Percentiles rank a stretch among this genome's conserved stretches.
Evolutionary conservation across 2,888 invertebrate species (phyloP).

Genomic region (Eurytoma adleriae): DNA sequence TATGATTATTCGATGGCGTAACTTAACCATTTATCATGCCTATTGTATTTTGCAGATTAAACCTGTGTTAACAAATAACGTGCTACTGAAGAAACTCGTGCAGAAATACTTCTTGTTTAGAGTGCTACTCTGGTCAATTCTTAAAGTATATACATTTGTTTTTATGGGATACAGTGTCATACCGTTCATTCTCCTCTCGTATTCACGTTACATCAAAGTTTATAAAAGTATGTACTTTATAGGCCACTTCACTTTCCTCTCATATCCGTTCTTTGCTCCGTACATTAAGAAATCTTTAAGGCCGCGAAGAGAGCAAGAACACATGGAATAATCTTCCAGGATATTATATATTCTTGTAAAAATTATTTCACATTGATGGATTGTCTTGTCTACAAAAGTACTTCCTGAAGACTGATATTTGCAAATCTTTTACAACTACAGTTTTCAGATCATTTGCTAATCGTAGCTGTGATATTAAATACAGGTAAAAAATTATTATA

Average conservation of each 20-base stretch:
- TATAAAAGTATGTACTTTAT: slow-evolving; percentile 83
- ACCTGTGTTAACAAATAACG: slow-evolving; percentile 78
- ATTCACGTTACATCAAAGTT: slow-evolving; percentile 82
- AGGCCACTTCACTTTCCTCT: slow-evolving; percentile 82
- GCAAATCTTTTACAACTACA: not conserved
- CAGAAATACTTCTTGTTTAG: slow-evolving; percentile 72
- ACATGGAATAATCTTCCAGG: slow-evolving; percentile 17
- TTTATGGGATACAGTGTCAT: slow-evolving; percentile 91
- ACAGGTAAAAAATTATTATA: not conserved
- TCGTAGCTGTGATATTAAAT: not conserved
- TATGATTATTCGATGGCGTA: not conserved
- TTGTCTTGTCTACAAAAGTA: slow-evolving; percentile 34
- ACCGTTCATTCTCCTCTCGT: slow-evolving; percentile 85
- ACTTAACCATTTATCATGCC: slow-evolving; percentile 19
- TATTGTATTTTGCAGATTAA: slow-evolving; percentile 77
- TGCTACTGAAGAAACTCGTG: slow-evolving; percentile 77
- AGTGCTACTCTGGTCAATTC: slow-evolving; percentile 78
- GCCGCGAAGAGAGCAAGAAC: slow-evolving; percentile 52
- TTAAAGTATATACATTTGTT: slow-evolving; percentile 86
- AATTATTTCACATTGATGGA: slow-evolving; percentile 8
- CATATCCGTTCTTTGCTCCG: slow-evolving; percentile 80
- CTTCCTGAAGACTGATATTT: slow-evolving; percentile 22
- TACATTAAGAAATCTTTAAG: slow-evolving; percentile 69
- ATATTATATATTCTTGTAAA: slow-evolving; percentile 31
- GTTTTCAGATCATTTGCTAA: not conserved